Base-by-base conservation (phyloP, 2,888 invertebrate genomes). In the Mayetiola destructor region DNA sequence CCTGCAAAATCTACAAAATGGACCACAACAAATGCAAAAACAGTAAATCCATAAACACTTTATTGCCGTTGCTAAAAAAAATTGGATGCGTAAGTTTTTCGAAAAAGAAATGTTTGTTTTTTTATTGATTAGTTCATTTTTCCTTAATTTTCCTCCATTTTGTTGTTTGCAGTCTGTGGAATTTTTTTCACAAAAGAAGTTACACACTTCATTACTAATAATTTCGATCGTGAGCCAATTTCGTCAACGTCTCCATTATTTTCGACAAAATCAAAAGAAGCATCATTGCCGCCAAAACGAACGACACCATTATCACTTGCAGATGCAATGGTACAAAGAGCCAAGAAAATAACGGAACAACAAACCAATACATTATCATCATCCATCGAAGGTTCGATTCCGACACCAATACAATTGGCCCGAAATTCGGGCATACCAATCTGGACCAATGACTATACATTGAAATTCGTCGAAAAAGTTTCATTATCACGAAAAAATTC, bases 261-360 rank as follows among this genome's bases (percentile, higher is more conserved):
- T 56, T 61, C 69, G 21, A 66, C 67, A 14, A 60, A 61, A 23
- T 66, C 69, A 58, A 68, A 69, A 37, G 66, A 65, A 54, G 66
- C 70, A 58, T 68, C 69, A 36, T 66, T 66, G 53, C 66, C 68
- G 37, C 66, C 67, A 55, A 62, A 63, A 39, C 39, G 56, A 32
- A 55, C 56, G 48, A 60, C 57, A 60, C 60, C 59, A 30, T 59
- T 48, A 57, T 77, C 79, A 66, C 82, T 86, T 70, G 83, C 82
- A 70, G 85, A 85, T 82, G 85, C 85, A 74, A 87, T 87, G 82
- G 81, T 86, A 70, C 81, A 84, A 76, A 80, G 82, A 71, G 84
- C 81, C 72, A 76, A 75, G 61, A 42, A 16, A 29, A 12, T 53
- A 39, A 52, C 21, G 35, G 68, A 70, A 66, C 63, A 14, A 27